Percentiles rank a stretch among this genome's conserved stretches.
Conservation (phyloP, 2,113 vertebrate species). For the Falcunculus frontatus region DNA sequence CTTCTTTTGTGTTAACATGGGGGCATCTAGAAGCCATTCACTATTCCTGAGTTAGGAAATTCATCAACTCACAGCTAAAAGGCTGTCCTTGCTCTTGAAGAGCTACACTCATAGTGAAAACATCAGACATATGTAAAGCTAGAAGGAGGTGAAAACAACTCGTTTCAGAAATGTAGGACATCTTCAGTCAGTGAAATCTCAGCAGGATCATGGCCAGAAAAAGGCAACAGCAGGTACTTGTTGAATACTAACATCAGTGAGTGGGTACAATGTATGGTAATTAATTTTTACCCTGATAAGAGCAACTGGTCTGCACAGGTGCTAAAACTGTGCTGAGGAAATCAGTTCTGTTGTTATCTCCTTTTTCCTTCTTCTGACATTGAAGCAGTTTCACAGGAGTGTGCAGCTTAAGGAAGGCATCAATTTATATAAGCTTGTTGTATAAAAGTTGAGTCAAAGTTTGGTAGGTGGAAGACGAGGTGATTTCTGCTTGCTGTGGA, state of each 20-base stretch:
- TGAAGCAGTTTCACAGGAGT: neutral
- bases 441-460: neutral
- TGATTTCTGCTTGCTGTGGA: neutral
- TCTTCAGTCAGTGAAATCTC: neutral
- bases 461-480: neutral
- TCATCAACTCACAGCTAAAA: neutral
- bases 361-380: neutral
- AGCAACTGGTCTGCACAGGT: neutral
- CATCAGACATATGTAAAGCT: neutral
- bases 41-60: neutral
- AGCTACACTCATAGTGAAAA: neutral
- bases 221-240: neutral
- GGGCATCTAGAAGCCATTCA: neutral
- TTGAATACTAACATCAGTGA: neutral
- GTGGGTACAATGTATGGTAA: rapidly evolving
- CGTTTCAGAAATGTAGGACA: neutral
- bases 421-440: neutral
- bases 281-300: neutral
- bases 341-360: neutral
- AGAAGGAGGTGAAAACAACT: neutral
- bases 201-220: neutral
- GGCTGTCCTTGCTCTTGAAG: neutral
- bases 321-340: neutral
- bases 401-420: neutral
- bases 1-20: neutral